Percentiles rank a stretch among this genome's conserved stretches.
Conservation (phyloP, 2,113 vertebrate genomes). For the Grantiella picta region DNA sequence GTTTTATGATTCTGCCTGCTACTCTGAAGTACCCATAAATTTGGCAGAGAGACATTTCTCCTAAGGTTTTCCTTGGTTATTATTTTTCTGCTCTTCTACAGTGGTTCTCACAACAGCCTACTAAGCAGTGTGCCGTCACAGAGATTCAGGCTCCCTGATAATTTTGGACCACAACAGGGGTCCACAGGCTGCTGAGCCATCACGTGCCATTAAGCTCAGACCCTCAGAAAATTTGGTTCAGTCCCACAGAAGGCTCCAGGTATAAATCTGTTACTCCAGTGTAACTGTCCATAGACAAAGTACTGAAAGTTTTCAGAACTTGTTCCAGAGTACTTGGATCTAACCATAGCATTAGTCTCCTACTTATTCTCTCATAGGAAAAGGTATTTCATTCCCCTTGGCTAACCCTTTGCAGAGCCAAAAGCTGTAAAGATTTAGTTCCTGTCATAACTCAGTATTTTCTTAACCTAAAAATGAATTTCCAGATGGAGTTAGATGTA, state of each 20-base stretch:
- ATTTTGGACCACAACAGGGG: not conserved
- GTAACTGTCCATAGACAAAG: not conserved
- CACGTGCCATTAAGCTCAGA: not conserved
- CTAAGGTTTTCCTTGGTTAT: not conserved
- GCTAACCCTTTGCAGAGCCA: not conserved
- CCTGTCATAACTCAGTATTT: not conserved
- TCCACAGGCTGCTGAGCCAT: not conserved
- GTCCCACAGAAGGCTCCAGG: not conserved
- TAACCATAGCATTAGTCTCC: not conserved
- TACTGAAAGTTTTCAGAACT: not conserved
- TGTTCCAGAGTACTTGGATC: not conserved
- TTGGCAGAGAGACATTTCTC: not conserved
- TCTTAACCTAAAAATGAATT: not conserved
- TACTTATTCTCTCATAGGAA: not conserved
- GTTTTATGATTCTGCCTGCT: not conserved
- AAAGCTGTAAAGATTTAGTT: not conserved
- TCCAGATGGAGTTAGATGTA: not conserved
- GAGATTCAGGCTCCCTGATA: not conserved
- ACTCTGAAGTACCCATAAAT: not conserved
- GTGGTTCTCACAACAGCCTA: not conserved
- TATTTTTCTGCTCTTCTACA: not conserved
- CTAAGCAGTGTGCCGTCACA: not conserved
- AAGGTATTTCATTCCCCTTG: not conserved
- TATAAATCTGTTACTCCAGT: not conserved
- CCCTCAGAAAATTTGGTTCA: not conserved